Base-by-base conservation (phyloP, 2,797 vertebrate genomes). In the Sorex maritimensis region DNA sequence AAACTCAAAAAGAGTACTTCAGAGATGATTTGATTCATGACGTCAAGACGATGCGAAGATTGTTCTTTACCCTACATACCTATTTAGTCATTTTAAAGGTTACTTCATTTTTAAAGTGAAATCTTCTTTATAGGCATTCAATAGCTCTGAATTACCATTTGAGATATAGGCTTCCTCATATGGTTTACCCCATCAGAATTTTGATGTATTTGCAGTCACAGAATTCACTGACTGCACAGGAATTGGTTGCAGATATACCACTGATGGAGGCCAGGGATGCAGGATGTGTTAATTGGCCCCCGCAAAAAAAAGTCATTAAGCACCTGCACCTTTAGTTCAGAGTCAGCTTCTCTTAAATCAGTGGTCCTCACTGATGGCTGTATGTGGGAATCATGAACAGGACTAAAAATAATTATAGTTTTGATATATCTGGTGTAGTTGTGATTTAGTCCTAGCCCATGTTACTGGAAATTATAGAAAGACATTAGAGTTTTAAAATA, bases 81-180 rank as follows among this genome's bases (percentile, higher is more conserved):
- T 74, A 30, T 10, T 67, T n/a, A 4, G 19, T 8, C 15, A 49
- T 38, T 28, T 68, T 75, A 87, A 72, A 81, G 61, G 2, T 6
- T 91, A 24, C 24, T 89, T 88, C 6, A 17, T 86, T 63, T 34
- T 83, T 58, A 94, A 86, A 10, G 23, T 81, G 34, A 6, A 75
- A 71, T 15, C 13, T 15, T 78, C 14, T 85, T 8, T 90, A 26
- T 5, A 28, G 26, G 63, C n/a, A 73, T 28, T 49, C 68, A 85
- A 75, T 52, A 13, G 12, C 15, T 88, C 34, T 14, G 15, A 68
- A n/a, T 24, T 58, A 46, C 28, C 26, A 8, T 71, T n/a, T 4
- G 23, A 61, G 4, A 24, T 30, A 44, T 0, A 79, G 26, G 11
- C 11, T 61, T 82, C 19, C 12, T 79, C 0, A 6, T 1, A 19